Evolutionary conservation across 2,888 invertebrate species (phyloP).

Genomic region (Leptura quadrifasciata): DNA sequence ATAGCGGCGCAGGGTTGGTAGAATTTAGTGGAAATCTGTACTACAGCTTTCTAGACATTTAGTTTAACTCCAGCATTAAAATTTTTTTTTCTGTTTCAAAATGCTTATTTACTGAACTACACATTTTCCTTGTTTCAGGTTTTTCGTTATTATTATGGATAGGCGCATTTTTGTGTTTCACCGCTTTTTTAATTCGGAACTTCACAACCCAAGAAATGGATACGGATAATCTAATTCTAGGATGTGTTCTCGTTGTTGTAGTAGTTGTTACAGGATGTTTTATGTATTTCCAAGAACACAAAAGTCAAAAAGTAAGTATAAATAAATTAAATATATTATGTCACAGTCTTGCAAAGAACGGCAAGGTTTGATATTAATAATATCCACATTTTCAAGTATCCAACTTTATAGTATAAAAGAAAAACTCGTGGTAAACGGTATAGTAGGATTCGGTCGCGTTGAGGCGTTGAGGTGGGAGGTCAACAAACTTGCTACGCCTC

Average conservation of each 20-base stretch:
- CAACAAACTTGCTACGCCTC: too few relatives aligned
- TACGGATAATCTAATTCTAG: constrained; percentile 79
- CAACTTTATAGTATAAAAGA: too few relatives aligned
- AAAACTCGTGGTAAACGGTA: too few relatives aligned
- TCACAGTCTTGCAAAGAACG: background rate
- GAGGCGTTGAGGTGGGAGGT: too few relatives aligned
- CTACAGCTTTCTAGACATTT: too few relatives aligned
- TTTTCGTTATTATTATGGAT: constrained; percentile 89
- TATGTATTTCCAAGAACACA: constrained; percentile 81
- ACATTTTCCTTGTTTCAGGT: constrained; percentile 76
- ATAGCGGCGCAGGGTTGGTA: too few relatives aligned
- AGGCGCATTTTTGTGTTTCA: constrained; percentile 83
- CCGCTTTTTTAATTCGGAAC: constrained; percentile 75
- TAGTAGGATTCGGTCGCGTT: too few relatives aligned
- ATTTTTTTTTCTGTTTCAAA: too few relatives aligned
- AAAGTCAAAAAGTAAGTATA: constrained; percentile 78
- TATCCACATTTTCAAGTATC: too few relatives aligned
- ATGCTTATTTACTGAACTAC: too few relatives aligned
- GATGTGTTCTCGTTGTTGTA: constrained; percentile 79
- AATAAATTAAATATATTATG: background rate
- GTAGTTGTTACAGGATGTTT: constrained; percentile 84
- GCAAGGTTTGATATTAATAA: background rate
- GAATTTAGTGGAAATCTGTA: too few relatives aligned
- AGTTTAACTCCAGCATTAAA: too few relatives aligned
- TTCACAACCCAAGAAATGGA: constrained; percentile 64